Conservation (phyloP, 2,797 vertebrate species). For the Phyllotis vaccarum region DNA sequence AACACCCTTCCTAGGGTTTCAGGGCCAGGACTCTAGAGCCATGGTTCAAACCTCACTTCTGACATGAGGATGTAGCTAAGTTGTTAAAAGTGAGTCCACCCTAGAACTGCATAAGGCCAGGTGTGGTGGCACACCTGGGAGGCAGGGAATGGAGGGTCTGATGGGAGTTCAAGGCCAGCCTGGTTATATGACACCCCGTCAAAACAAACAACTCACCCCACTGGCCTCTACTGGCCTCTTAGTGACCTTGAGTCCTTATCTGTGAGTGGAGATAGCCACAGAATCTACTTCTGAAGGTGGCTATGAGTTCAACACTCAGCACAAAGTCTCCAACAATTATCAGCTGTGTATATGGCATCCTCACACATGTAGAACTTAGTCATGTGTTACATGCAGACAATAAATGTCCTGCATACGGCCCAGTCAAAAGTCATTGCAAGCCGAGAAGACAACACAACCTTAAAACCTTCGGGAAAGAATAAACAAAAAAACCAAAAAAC, state of each 20-base stretch:
- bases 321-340: not conserved
- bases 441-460: not conserved
- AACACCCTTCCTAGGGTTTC: not conserved
- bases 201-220: not conserved
- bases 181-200: not conserved
- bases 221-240: not conserved
- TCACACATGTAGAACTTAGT: not conserved
- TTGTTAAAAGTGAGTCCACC: not conserved
- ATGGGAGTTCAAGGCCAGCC: not conserved
- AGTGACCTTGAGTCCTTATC: not conserved
- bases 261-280: not conserved
- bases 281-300: not conserved
- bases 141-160: not conserved
- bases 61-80: not conserved
- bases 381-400: not conserved
- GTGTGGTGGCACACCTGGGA: not conserved
- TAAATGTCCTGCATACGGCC: not conserved
- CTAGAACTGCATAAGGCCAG: not conserved
- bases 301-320: not conserved
- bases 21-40: not conserved
- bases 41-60: not conserved
- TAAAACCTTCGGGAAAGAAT: not conserved
- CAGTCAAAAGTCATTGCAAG: not conserved
- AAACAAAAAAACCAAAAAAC: not conserved
- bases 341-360: not conserved